Percentiles rank a stretch among this genome's conserved stretches.
These are phyloP conservation scores for Buathra laborator DNA, from an alignment of 2,888 invertebrate genomes.

Conservation along the genomic window DNA sequence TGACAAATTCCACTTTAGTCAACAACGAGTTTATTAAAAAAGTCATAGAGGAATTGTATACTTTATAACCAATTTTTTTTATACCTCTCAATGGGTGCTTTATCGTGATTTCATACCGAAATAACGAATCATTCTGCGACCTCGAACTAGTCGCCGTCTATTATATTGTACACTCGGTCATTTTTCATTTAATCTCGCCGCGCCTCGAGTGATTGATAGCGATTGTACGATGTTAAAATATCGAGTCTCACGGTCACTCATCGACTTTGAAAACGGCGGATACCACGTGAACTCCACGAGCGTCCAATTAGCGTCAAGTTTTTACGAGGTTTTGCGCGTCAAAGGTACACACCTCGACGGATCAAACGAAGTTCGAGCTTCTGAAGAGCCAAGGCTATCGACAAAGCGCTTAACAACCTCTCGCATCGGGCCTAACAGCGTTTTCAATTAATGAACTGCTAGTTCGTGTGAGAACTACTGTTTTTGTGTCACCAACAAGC, in stretches of 20 bases:
- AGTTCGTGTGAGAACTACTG: not conserved
- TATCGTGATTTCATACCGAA: not conserved
- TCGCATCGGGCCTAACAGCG: not conserved
- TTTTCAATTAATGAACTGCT: not conserved
- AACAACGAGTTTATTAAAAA: not conserved
- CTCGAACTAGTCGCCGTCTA: not conserved
- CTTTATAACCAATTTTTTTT: not conserved
- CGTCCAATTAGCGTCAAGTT: constrained; percentile 21
- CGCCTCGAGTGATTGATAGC: constrained; percentile 33
- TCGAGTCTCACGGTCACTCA: constrained; percentile 32
- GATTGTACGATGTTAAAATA: constrained; percentile 46
- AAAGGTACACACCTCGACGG: not conserved
- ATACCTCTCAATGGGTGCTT: not conserved
- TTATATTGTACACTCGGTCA: not conserved
- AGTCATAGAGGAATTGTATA: not conserved
- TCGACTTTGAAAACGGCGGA: constrained; percentile 17
- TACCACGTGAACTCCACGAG: constrained; percentile 3
- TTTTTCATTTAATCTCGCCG: constrained; percentile 22
- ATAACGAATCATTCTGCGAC: not conserved
- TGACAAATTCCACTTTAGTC: too few relatives aligned
- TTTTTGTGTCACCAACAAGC: not conserved
- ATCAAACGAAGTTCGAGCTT: not conserved
- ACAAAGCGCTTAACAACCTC: constrained; percentile 1
- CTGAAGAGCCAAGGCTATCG: not conserved
- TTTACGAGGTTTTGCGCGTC: constrained; percentile 33